Conservation (phyloP, 2,113 vertebrate species). For the Takifugu flavidus region DNA sequence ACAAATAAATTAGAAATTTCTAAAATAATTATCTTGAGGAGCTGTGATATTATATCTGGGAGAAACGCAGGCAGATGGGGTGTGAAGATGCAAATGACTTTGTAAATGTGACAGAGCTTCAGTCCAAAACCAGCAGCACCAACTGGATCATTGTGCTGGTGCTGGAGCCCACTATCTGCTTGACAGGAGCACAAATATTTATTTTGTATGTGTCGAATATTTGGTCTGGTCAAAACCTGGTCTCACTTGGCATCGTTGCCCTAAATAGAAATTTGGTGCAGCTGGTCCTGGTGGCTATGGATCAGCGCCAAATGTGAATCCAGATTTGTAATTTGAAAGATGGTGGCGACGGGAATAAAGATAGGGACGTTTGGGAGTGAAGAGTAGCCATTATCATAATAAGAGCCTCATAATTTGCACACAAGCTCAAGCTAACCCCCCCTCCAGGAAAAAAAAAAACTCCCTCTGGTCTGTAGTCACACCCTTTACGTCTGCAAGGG, state of each 20-base stretch:
- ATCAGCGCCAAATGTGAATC: conserved; percentile 50
- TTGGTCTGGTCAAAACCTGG: too few relatives aligned
- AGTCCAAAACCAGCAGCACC: conserved; percentile 12
- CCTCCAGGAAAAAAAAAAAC: conserved; percentile 8
- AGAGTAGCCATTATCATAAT: conserved; percentile 73
- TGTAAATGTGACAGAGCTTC: conserved; percentile 15
- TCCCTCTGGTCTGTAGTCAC: conserved; percentile 61
- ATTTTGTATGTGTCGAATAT: too few relatives aligned
- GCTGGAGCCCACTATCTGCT: too few relatives aligned
- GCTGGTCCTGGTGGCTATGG: conserved; percentile 33
- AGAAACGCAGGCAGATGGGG: conserved; percentile 38
- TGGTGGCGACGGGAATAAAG: conserved; percentile 52
- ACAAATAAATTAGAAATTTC: conserved; percentile 84
- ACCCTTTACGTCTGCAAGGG: conserved; percentile 70
- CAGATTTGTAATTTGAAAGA: conserved; percentile 77
- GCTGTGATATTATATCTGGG: conserved; percentile 54
- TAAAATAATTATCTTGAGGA: conserved; percentile 76
- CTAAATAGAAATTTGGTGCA: conserved; percentile 7
- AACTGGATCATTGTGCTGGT: conserved; percentile 2
- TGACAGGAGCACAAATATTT: too few relatives aligned
- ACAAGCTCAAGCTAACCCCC: conserved; percentile 62
- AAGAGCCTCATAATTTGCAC: conserved; percentile 79
- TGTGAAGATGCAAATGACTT: conserved; percentile 29
- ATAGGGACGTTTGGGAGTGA: conserved; percentile 54
- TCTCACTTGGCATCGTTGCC: too few relatives aligned